A percentile compares a stretch with the other conserved stretches of the same genome.
Evolutionary conservation across 2,797 vertebrate species (phyloP).

Genomic region (Ambastaia sidthimunki): DNA sequence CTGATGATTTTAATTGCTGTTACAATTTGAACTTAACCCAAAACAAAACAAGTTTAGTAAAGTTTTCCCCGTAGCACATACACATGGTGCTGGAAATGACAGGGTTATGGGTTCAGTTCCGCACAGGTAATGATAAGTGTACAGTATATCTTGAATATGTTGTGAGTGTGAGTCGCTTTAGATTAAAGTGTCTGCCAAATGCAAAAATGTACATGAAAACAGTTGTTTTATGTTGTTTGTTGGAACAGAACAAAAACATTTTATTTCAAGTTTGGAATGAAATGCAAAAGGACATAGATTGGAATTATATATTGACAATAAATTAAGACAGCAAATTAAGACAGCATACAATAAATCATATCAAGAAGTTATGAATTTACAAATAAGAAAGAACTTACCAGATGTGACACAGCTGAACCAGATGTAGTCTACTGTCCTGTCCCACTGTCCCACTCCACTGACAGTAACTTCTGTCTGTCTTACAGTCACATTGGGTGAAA

Average conservation of each 20-base stretch:
- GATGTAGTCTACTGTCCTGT: not conserved
- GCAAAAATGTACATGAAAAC: not conserved
- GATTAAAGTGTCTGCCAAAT: too few relatives aligned
- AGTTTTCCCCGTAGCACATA: not conserved
- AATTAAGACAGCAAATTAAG: not conserved
- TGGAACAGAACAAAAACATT: not conserved
- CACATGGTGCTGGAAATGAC: not conserved
- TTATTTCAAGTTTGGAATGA: not conserved
- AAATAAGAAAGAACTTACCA: conserved; percentile 34
- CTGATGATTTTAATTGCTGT: too few relatives aligned
- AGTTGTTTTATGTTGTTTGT: not conserved
- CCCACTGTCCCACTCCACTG: not conserved
- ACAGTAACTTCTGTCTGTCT: not conserved
- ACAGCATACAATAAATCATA: not conserved
- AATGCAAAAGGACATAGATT: not conserved
- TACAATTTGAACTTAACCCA: not conserved
- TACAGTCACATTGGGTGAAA: conserved; percentile 41
- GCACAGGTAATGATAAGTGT: not conserved
- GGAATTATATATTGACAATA: not conserved
- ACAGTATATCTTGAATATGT: not conserved
- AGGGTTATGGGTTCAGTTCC: not conserved
- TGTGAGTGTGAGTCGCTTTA: too few relatives aligned
- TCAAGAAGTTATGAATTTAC: not conserved
- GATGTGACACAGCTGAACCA: conserved; percentile 27
- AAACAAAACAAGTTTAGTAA: not conserved